These are phyloP conservation scores for Acheta domesticus DNA, from an alignment of 2,888 invertebrate genomes.

Conservation along the genomic window DNA sequence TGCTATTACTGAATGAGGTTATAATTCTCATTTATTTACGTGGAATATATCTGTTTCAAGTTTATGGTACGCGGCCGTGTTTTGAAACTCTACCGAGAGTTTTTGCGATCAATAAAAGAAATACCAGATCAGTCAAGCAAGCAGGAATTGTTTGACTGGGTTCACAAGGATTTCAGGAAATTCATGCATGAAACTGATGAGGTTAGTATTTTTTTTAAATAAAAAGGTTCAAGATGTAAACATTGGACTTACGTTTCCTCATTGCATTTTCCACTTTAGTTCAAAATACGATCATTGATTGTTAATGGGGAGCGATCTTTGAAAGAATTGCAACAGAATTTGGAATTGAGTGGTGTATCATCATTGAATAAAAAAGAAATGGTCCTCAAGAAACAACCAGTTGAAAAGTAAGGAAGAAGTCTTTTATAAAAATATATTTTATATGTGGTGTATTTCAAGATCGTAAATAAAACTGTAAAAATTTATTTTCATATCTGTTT, in stretches of 20 bases:
- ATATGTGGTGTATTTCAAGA: too few species aligned
- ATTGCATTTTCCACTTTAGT: conserved; percentile 39
- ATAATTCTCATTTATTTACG: too few species aligned
- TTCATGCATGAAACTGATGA: neutral
- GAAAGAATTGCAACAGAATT: conserved; percentile 54
- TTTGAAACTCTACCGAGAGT: neutral
- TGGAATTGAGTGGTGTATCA: conserved; percentile 20
- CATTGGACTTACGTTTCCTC: conserved; percentile 25
- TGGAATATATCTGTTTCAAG: neutral
- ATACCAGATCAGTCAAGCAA: neutral
- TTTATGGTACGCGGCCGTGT: neutral
- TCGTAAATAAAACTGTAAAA: too few species aligned
- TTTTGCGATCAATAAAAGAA: neutral
- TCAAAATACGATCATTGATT: conserved; percentile 66
- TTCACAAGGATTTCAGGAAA: conserved; percentile 4
- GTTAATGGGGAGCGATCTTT: conserved; percentile 66
- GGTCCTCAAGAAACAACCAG: too few species aligned
- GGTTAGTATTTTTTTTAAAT: neutral
- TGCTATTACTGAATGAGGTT: too few species aligned
- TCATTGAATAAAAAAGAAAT: neutral
- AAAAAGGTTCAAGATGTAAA: neutral
- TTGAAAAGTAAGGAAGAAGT: too few species aligned
- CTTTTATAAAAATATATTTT: too few species aligned
- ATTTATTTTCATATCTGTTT: too few species aligned
- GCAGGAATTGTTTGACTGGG: neutral